These are phyloP conservation scores for Lonchura striata DNA, from an alignment of 2,113 vertebrate species.

Conservation along the genomic window DNA sequence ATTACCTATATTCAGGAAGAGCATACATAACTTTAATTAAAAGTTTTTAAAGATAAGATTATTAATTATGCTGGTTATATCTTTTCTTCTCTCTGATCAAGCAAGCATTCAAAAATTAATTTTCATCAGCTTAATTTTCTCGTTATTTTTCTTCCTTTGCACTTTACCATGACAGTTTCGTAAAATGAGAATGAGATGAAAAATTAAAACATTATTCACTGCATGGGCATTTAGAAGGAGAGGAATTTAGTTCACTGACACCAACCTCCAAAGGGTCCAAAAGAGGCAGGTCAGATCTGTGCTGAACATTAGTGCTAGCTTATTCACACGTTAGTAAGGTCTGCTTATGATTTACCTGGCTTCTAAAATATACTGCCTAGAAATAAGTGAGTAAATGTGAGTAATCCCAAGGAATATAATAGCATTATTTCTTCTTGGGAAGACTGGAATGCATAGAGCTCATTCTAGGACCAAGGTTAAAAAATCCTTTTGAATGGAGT, in stretches of 20 bases:
- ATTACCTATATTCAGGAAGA: neutral
- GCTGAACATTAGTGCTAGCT: neutral
- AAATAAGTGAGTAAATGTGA: neutral
- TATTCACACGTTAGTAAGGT: neutral
- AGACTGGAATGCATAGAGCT: neutral
- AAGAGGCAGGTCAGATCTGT: neutral
- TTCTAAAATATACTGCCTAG: neutral
- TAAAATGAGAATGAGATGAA: neutral
- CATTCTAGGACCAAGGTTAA: neutral
- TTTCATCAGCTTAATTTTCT: neutral
- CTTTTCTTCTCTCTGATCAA: neutral
- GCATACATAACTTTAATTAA: neutral
- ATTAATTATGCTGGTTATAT: neutral
- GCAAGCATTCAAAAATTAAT: conserved; percentile 4
- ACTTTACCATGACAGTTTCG: neutral
- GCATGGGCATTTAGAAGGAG: neutral
- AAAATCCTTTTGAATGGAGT: neutral
- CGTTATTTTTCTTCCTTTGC: neutral
- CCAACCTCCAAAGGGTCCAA: neutral
- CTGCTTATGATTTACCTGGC: neutral
- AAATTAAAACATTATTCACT: neutral
- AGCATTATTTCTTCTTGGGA: neutral
- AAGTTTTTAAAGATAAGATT: neutral
- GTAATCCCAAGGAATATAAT: neutral
- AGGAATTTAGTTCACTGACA: neutral